Percentiles rank a stretch among this genome's conserved stretches.
These are phyloP conservation scores for Archivesica marissinica DNA, from an alignment of 1,140 invertebrate genomes.

Conservation along the genomic window DNA sequence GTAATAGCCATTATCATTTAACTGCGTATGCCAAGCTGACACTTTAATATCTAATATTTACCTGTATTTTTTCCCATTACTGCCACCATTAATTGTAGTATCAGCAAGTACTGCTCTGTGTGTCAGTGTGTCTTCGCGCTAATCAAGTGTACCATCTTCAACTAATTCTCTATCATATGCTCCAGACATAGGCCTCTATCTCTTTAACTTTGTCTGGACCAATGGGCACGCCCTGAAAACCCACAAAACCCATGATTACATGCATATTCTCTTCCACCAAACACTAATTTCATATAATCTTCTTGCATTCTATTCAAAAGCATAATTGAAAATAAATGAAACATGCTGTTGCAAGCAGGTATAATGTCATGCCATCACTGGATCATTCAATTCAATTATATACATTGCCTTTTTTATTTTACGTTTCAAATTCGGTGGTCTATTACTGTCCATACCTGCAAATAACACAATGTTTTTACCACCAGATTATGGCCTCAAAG, in stretches of 20 bases:
- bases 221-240: slow-evolving; percentile 10
- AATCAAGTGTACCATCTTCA: background rate
- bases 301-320: slow-evolving; percentile 7
- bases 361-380: background rate
- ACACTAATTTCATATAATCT: slow-evolving; percentile 40
- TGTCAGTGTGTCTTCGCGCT: background rate
- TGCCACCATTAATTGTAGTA: background rate
- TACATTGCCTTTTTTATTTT: no score
- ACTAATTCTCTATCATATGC: background rate
- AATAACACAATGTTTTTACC: no score
- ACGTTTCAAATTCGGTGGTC: no score
- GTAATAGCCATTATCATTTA: no score
- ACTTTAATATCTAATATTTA: no score
- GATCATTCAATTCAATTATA: no score
- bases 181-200: background rate
- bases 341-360: slow-evolving; percentile 39
- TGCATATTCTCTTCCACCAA: slow-evolving; percentile 17
- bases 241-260: slow-evolving; percentile 35
- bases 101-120: background rate
- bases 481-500: no score
- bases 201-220: background rate
- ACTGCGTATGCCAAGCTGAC: no score
- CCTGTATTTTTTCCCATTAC: background rate
- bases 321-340: slow-evolving; percentile 3
- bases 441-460: no score